A percentile compares a stretch with the other conserved stretches of the same genome.
These are phyloP conservation scores for Barypeithes pellucidus DNA, from an alignment of 2,888 invertebrate species.

Conservation along the genomic window DNA sequence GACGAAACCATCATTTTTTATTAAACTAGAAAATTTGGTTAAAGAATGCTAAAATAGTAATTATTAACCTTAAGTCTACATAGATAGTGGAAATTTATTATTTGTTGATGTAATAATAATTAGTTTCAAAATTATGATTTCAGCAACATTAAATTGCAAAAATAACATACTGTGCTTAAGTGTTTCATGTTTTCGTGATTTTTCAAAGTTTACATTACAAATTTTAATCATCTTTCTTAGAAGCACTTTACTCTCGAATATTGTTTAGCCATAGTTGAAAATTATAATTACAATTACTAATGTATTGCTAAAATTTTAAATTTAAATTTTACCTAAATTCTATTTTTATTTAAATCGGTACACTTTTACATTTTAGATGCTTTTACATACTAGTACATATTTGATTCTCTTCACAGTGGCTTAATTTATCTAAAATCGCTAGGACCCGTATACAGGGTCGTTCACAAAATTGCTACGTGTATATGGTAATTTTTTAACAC, in stretches of 20 bases:
- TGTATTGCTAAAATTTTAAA: neutral
- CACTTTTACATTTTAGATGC: no score
- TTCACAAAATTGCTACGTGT: no score
- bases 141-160: no score
- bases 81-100: neutral
- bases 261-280: neutral
- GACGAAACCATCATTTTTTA: no score
- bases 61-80: no score
- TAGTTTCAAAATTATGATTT: neutral
- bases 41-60: no score
- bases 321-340: neutral
- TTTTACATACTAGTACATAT: no score
- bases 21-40: no score
- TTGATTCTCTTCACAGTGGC: no score
- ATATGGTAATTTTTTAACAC: no score
- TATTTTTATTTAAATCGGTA: neutral
- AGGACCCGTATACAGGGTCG: no score
- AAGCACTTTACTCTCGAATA: neutral
- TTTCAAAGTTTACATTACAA: neutral
- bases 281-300: neutral
- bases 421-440: no score
- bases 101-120: neutral
- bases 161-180: neutral
- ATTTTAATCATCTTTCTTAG: neutral
- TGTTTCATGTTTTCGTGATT: neutral